These are phyloP conservation scores for Calliopsis andreniformis DNA, from an alignment of 1,140 invertebrate genomes.

Conservation along the genomic window DNA sequence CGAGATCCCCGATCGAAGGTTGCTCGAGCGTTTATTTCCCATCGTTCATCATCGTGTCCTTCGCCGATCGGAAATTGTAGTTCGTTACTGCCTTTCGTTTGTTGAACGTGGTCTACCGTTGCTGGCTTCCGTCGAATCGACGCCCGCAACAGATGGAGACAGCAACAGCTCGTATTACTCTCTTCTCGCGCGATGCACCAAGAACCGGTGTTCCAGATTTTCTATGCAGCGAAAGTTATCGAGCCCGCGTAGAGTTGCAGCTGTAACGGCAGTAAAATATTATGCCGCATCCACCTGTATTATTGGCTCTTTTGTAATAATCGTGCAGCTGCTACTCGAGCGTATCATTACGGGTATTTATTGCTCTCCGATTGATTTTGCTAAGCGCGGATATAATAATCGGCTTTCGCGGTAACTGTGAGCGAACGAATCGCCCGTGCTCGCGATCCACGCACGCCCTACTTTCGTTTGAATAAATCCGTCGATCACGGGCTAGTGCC, in stretches of 20 bases:
- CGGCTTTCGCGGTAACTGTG: slow-evolving; percentile 2
- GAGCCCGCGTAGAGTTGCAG: neutral
- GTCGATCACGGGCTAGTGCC: neutral
- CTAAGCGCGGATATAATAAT: slow-evolving; percentile 37
- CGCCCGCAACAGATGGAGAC: too few relatives aligned
- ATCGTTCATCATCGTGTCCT: neutral
- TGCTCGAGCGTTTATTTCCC: neutral
- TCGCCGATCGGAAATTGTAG: neutral
- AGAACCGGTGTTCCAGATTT: neutral
- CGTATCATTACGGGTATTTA: slow-evolving; percentile 56
- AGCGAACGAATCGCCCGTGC: neutral
- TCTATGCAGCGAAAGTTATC: slow-evolving; percentile 32
- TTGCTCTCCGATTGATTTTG: slow-evolving; percentile 52
- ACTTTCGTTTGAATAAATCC: slow-evolving; percentile 49
- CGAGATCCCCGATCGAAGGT: neutral
- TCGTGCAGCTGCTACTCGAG: slow-evolving; percentile 26
- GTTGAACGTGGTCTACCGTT: neutral
- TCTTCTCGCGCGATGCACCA: too few relatives aligned
- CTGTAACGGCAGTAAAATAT: slow-evolving; percentile 29
- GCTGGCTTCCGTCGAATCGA: neutral
- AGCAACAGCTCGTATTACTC: too few relatives aligned
- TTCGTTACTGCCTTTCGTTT: neutral
- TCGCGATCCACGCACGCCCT: slow-evolving; percentile 18
- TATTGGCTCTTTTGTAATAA: slow-evolving; percentile 44
- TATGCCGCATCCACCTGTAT: slow-evolving; percentile 16